Base-by-base conservation (phyloP, 2,797 vertebrate species). In the Enteromius thamalakanensis region DNA sequence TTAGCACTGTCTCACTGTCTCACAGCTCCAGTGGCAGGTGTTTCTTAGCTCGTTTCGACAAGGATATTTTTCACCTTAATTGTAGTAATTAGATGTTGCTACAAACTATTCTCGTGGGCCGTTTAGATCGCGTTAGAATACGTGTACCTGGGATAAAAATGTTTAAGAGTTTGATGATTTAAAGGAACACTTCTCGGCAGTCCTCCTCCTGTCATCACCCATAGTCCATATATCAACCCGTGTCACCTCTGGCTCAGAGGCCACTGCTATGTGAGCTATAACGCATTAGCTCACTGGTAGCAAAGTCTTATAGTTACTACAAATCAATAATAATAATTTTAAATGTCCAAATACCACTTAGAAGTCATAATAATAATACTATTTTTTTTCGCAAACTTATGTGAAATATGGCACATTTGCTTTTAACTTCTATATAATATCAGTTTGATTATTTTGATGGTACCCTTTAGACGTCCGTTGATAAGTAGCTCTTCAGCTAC, bases 201-300 rank as follows among this genome's bases (percentile, higher is more conserved):
- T 74, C 69, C 78, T 87, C 26, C 60, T 15, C 23, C 29, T 64
- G 88, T 84, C 86, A 89, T 84, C 89, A 79, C 88, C 19, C 67
- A 1, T 62, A 40, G 49, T 40, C 26, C 14, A 47, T 47, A 71
- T 21, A 29, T 47, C 53, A 49, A 55, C 40, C 37, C 6, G 11
- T 72, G 21, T 74, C 42, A 64, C 40, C 3, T 49, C 69, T 51
- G 55, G 12, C 29, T 32, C 12, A 47, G 0, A 29, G 40, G 23
- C 40, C 23, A 29, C 40, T 5, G 32, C 32, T 40, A 55, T 23
- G 15, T 40, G 45, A 47, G 37, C n/a, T 23, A 17, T 72, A 32
- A 8, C 60, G 15, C 62, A 64, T 34, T 26, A 26, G 26, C 26
- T 26, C 26, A 26, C 26, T 26, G 26, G 26, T 26, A 26, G 26